Percentiles rank a stretch among this genome's conserved stretches.
These are phyloP conservation scores for Enteromius treurensis DNA, from an alignment of 2,797 vertebrate species.

Conservation along the genomic window DNA sequence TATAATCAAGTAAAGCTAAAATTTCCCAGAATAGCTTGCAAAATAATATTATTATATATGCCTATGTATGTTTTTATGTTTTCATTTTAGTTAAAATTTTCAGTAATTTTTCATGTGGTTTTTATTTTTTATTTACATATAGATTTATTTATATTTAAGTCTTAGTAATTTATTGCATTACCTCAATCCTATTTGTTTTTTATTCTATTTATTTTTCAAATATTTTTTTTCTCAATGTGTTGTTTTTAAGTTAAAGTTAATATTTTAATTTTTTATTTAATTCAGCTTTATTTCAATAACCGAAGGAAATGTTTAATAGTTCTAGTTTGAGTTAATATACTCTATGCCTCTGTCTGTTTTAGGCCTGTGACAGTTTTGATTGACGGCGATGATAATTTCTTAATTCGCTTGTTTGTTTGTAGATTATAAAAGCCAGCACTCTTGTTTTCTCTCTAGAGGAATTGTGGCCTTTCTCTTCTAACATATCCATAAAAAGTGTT, in stretches of 20 bases:
- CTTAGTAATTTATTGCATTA: neutral
- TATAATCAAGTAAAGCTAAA: neutral
- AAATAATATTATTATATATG: too few species aligned
- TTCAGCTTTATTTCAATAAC: neutral
- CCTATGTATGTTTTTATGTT: too few species aligned
- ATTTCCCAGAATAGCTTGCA: too few species aligned
- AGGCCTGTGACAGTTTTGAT: neutral
- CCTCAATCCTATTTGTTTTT: neutral
- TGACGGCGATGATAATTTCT: neutral
- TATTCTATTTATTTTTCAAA: neutral
- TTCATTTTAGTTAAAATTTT: too few species aligned
- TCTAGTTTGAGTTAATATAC: neutral
- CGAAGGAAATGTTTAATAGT: neutral
- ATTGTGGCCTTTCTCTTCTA: neutral
- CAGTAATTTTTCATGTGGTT: too few species aligned
- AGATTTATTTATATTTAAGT: too few species aligned
- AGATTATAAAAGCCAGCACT: neutral
- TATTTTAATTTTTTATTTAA: neutral
- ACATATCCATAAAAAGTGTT: neutral
- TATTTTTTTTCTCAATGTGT: neutral
- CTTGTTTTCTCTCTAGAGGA: neutral
- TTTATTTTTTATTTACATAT: too few species aligned
- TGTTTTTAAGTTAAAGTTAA: neutral
- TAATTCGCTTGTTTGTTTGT: constrained; percentile 12
- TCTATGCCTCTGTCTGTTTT: neutral